phyloP scores from a whole-genome alignment of 2,888 invertebrate genomes.

The Yponomeuta plumbellus region DNA sequence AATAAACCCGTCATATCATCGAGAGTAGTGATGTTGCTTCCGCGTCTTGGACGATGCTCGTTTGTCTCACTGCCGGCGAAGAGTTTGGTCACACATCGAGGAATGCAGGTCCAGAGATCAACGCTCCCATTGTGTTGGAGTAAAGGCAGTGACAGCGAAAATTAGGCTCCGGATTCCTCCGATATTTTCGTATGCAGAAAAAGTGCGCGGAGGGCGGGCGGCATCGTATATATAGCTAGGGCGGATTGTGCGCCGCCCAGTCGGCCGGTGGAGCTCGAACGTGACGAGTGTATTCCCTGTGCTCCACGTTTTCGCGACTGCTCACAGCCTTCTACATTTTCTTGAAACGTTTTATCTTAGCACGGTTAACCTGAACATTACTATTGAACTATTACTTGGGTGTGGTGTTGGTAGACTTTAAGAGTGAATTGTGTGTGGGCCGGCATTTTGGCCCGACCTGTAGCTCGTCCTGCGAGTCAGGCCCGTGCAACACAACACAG shows the following conservation, averaged over 20 bases:
- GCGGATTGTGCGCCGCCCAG: conserved; percentile 60
- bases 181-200: conserved; percentile 69
- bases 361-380: not conserved
- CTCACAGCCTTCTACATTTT: conserved; percentile 15
- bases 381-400: not conserved
- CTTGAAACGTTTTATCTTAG: not conserved
- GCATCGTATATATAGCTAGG: conserved; percentile 60
- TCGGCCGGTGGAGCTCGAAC: conserved; percentile 46
- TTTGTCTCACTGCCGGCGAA: conserved; percentile 24
- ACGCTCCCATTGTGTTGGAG: conserved; percentile 68
- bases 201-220: conserved; percentile 57
- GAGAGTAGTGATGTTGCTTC: not conserved
- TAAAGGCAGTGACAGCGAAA: conserved; percentile 64
- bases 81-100: conserved; percentile 58
- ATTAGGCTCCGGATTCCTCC: conserved; percentile 69
- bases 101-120: conserved; percentile 60
- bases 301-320: conserved; percentile 18
- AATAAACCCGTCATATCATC: not conserved
- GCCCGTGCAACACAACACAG: not conserved
- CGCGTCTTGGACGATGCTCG: not conserved
- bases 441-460: conserved; percentile 1
- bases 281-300: conserved; percentile 31
- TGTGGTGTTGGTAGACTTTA: conserved; percentile 5
- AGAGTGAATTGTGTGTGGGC: conserved; percentile 6
- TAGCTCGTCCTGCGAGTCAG: not conserved